phyloP scores from a whole-genome alignment of 2,888 invertebrate genomes.

The Kuschelorhynchus macadamiae region DNA sequence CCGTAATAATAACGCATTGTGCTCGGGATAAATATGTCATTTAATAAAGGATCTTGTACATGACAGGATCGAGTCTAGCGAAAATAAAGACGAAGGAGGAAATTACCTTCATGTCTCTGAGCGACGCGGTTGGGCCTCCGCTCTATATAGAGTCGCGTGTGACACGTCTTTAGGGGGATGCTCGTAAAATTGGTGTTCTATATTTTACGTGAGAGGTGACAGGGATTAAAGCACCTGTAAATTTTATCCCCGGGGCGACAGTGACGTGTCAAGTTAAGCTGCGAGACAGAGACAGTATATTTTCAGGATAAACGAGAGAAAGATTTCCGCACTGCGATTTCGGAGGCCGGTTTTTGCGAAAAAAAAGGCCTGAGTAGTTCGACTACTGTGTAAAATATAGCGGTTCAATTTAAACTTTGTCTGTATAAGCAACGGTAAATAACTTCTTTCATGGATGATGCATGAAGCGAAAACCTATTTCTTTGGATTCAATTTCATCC shows the following conservation, averaged over 20 bases:
- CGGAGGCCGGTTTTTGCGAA: too few relatives aligned
- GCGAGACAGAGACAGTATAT: constrained; percentile 22
- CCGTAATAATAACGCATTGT: constrained; percentile 10
- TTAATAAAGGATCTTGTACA: constrained; percentile 26
- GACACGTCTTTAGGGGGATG: constrained; percentile 41
- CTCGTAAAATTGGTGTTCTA: constrained; percentile 46
- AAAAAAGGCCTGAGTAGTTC: too few relatives aligned
- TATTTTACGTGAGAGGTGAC: constrained; percentile 48
- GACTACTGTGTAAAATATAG: too few relatives aligned
- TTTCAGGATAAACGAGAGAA: background rate
- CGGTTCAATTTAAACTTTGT: too few relatives aligned
- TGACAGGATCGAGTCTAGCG: constrained; percentile 16
- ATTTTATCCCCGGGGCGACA: constrained; percentile 42
- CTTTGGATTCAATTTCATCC: too few relatives aligned
- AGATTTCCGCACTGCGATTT: background rate
- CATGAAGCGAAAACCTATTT: too few relatives aligned
- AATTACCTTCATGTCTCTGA: constrained; percentile 43
- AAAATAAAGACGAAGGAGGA: constrained; percentile 48
- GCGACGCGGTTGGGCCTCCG: too few relatives aligned
- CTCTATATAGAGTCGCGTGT: constrained; percentile 36
- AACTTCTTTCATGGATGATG: too few relatives aligned
- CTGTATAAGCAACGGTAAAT: too few relatives aligned
- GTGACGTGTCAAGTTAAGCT: constrained; percentile 40
- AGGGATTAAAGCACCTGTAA: constrained; percentile 46
- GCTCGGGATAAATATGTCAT: constrained; percentile 10